Percentiles rank a stretch among this genome's conserved stretches.
Conservation (phyloP, 2,888 invertebrate species). For the Synergus itoensis region DNA sequence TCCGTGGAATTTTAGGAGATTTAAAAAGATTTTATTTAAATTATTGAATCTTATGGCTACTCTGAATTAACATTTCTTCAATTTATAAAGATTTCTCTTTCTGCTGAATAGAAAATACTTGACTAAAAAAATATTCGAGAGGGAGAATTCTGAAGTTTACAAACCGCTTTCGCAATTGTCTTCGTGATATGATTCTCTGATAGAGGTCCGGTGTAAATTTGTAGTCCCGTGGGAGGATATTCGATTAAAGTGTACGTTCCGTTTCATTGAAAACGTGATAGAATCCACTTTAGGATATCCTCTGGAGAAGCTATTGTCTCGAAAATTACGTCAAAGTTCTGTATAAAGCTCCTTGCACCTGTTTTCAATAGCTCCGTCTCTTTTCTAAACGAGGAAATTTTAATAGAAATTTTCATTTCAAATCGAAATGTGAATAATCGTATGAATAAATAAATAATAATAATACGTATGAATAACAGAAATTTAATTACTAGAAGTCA, state of each 20-base stretch:
- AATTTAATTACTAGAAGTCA: neutral
- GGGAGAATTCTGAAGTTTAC: neutral
- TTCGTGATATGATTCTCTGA: constrained; percentile 23
- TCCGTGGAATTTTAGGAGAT: too few species aligned
- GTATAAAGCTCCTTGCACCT: neutral
- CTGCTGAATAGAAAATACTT: neutral
- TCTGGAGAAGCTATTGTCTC: neutral
- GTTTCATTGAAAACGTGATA: constrained; percentile 37
- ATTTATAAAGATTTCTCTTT: neutral
- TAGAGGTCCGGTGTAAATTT: constrained; percentile 32
- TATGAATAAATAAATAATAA: neutral
- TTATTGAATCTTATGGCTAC: too few species aligned
- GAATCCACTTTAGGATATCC: constrained; percentile 19
- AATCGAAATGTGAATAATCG: neutral
- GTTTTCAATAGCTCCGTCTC: neutral
- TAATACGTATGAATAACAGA: neutral
- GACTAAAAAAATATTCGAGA: neutral
- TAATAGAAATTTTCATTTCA: neutral
- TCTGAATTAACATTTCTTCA: neutral
- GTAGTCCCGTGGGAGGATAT: constrained; percentile 33
- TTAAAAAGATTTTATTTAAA: too few species aligned
- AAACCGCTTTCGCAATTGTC: neutral
- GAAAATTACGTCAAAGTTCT: constrained; percentile 13
- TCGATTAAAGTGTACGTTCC: constrained; percentile 24
- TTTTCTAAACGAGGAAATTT: neutral